These are phyloP conservation scores for Chaetodon trifascialis DNA, from an alignment of 2,113 vertebrate species.

Conservation along the genomic window DNA sequence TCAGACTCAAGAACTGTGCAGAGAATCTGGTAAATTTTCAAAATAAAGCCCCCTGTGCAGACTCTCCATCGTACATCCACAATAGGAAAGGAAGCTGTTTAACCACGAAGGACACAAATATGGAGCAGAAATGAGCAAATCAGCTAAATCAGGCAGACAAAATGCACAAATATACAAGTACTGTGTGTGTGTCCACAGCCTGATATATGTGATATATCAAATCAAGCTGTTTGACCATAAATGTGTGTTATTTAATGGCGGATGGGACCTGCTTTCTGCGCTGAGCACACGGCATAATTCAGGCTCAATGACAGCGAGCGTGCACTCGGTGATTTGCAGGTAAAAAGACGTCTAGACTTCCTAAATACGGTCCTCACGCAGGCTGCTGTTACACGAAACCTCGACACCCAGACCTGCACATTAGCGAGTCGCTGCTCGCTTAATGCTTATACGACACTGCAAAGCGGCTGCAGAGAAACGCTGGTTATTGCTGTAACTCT, in stretches of 20 bases:
- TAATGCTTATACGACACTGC: neutral
- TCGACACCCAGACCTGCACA: slow-evolving; percentile 8
- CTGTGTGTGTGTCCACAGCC: no score
- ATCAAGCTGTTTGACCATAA: neutral
- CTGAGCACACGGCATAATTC: neutral
- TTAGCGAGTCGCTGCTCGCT: neutral
- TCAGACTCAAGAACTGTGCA: no score
- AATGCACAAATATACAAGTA: no score
- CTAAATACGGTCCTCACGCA: slow-evolving; percentile 18
- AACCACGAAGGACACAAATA: no score
- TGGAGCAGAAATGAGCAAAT: no score
- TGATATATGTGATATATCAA: neutral
- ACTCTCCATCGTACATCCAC: no score
- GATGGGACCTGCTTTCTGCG: neutral
- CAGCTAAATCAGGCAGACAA: no score
- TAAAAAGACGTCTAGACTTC: slow-evolving; percentile 39
- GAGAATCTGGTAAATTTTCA: no score
- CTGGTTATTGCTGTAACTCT: no score
- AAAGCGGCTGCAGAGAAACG: no score
- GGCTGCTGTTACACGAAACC: slow-evolving; percentile 1
- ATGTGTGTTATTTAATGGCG: neutral
- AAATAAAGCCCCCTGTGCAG: no score
- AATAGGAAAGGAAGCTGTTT: no score
- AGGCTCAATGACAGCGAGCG: neutral
- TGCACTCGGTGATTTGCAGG: slow-evolving; percentile 29